Evolutionary conservation across 2,797 vertebrate species (phyloP).

Genomic region (Tenualosa thibaudeaui): DNA sequence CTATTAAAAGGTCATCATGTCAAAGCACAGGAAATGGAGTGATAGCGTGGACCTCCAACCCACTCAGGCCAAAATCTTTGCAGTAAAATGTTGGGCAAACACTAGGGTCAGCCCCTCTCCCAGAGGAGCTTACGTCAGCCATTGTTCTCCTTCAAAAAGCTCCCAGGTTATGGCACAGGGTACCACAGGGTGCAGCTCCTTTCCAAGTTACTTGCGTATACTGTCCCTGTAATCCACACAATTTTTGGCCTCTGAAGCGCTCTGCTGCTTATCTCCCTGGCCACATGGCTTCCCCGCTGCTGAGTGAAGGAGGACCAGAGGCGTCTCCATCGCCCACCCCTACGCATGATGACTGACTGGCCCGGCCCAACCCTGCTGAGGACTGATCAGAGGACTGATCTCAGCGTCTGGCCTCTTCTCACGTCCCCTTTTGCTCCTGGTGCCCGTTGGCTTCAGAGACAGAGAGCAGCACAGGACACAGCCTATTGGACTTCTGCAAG

Average conservation of each 20-base stretch:
- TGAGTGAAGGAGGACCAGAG: slow-evolving; percentile 50
- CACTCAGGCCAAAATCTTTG: slow-evolving; percentile 10
- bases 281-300: slow-evolving; percentile 60
- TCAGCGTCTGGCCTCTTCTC: not conserved
- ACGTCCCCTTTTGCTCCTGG: not conserved
- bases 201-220: slow-evolving; percentile 53
- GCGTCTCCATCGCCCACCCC: slow-evolving; percentile 50
- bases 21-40: not conserved
- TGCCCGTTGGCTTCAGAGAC: slow-evolving; percentile 16
- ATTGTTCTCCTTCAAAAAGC: slow-evolving; percentile 42
- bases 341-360: slow-evolving; percentile 39
- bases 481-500: slow-evolving; percentile 35
- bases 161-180: slow-evolving; percentile 37
- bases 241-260: slow-evolving; percentile 46
- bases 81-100: slow-evolving; percentile 39
- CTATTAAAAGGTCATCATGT: slow-evolving; percentile 10
- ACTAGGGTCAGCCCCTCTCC: slow-evolving; percentile 23
- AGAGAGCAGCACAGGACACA: not conserved
- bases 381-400: not conserved
- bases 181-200: slow-evolving; percentile 39
- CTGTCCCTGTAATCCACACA: slow-evolving; percentile 45
- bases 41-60: not conserved
- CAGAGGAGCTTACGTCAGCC: slow-evolving; percentile 30
- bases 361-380: not conserved
- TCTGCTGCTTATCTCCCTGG: slow-evolving; percentile 67